Percentiles rank a stretch among this genome's conserved stretches.
Evolutionary conservation across 2,797 vertebrate genomes (phyloP).

Genomic region (Anolis apletophallus): DNA sequence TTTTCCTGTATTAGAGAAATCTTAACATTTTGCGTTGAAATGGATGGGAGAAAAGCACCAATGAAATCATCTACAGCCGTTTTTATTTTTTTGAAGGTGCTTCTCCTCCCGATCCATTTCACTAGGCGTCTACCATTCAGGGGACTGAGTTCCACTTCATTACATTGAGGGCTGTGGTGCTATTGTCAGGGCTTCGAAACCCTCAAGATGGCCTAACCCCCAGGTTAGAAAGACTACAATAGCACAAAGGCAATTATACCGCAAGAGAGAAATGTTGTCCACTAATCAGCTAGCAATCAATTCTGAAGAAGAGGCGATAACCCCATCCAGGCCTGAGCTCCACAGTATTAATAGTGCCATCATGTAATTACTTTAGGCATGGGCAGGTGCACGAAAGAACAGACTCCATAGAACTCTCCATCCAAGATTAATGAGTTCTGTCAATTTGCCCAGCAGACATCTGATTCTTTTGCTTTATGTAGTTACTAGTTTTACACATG

Average conservation of each 20-base stretch:
- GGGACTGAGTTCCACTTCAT: conserved; percentile 80
- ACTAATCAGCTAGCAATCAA: conserved; percentile 88
- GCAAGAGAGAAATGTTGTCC: conserved; percentile 82
- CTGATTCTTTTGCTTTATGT: conserved; percentile 82
- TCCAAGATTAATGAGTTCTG: conserved; percentile 88
- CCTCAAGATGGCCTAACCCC: conserved; percentile 72
- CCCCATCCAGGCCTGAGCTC: conserved; percentile 80
- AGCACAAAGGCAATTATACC: conserved; percentile 84
- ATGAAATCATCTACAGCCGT: conserved; percentile 54
- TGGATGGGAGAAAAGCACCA: conserved; percentile 34
- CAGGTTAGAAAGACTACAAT: conserved; percentile 77
- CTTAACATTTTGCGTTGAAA: conserved; percentile 36
- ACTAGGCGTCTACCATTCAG: conserved; percentile 73
- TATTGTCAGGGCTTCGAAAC: conserved; percentile 74
- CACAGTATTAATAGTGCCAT: conserved; percentile 85
- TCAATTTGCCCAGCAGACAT: conserved; percentile 85
- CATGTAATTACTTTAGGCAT: conserved; percentile 85
- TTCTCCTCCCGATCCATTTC: conserved; percentile 74
- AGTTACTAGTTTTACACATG: conserved; percentile 79
- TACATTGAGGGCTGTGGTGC: conserved; percentile 71
- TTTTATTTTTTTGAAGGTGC: conserved; percentile 61
- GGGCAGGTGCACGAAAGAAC: conserved; percentile 85
- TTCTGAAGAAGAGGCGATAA: conserved; percentile 84
- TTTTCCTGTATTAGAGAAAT: conserved; percentile 51
- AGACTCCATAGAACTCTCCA: conserved; percentile 78